Evolutionary conservation across 2,113 vertebrate genomes (phyloP).

Genomic region (Xerus inauris): DNA sequence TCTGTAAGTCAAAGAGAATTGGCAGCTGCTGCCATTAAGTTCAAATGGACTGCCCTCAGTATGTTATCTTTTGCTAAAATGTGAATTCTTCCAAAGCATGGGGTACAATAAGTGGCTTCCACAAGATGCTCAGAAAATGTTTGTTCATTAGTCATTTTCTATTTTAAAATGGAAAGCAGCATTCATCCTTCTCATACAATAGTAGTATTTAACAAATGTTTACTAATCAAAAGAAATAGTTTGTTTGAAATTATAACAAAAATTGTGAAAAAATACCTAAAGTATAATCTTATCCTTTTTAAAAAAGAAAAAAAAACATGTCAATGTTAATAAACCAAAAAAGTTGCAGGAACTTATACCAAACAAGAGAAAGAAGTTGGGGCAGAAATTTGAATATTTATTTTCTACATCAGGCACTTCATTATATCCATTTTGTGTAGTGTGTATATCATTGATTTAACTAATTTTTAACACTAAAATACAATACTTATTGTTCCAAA

Average conservation of each 20-base stretch:
- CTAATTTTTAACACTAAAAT: background rate
- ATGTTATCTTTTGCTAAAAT: slow-evolving; percentile 24
- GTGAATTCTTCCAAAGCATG: background rate
- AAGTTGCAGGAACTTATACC: background rate
- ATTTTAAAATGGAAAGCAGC: slow-evolving; percentile 5
- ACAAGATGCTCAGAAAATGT: slow-evolving; percentile 6
- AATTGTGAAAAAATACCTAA: background rate
- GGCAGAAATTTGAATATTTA: background rate
- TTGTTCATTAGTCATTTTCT: background rate
- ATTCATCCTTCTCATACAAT: background rate
- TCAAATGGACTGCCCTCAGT: slow-evolving; percentile 17
- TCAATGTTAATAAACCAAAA: background rate
- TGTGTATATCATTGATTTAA: background rate
- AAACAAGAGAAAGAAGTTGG: background rate
- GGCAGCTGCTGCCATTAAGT: slow-evolving; percentile 9
- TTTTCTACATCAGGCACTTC: background rate
- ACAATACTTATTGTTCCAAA: slow-evolving; percentile 23
- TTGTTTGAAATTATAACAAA: background rate
- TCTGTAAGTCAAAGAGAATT: slow-evolving; percentile 45
- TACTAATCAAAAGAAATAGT: background rate
- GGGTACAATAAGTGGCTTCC: background rate
- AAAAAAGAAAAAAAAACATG: background rate
- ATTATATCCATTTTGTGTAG: background rate
- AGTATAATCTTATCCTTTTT: background rate
- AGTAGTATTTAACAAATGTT: background rate